Evolutionary conservation across 2,113 vertebrate genomes (phyloP).

Genomic region (Butorides virescens): DNA sequence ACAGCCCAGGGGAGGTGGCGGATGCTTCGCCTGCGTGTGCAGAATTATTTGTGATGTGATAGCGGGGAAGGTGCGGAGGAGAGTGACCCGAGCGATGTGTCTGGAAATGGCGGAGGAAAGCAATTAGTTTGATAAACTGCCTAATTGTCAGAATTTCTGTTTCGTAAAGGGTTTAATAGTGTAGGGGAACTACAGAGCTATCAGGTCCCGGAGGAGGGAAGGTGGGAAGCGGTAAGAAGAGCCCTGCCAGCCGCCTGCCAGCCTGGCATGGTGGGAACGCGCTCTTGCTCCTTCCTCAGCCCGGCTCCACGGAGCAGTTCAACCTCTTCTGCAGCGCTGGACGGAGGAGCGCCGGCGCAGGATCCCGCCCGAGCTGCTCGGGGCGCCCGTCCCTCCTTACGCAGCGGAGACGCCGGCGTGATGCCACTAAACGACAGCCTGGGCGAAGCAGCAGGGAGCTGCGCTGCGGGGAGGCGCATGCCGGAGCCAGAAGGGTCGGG

Average conservation of each 20-base stretch:
- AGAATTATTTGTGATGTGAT: background rate
- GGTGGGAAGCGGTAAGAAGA: background rate
- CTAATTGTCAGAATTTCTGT: background rate
- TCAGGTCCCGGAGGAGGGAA: background rate
- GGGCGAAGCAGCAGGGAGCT: background rate
- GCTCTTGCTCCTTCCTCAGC: background rate
- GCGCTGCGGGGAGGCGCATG: background rate
- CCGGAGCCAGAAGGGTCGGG: background rate
- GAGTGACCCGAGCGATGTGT: background rate
- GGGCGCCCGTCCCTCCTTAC: fast-evolving
- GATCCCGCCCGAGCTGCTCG: background rate
- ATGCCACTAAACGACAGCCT: background rate
- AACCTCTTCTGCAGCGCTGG: background rate
- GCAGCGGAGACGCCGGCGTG: fast-evolving
- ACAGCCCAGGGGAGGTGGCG: background rate
- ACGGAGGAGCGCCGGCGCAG: fast-evolving
- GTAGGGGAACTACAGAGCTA: background rate
- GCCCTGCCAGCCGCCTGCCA: background rate
- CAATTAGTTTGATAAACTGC: background rate
- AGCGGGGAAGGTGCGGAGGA: background rate
- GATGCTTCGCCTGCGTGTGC: background rate
- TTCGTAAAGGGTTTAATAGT: background rate
- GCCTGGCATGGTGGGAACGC: background rate
- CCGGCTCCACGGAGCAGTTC: fast-evolving
- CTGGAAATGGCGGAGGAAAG: background rate